Evolutionary conservation across 2,797 vertebrate species (phyloP), one percentile per base, ranked within the genome.

Genomic region (Ammospiza maritima): DNA sequence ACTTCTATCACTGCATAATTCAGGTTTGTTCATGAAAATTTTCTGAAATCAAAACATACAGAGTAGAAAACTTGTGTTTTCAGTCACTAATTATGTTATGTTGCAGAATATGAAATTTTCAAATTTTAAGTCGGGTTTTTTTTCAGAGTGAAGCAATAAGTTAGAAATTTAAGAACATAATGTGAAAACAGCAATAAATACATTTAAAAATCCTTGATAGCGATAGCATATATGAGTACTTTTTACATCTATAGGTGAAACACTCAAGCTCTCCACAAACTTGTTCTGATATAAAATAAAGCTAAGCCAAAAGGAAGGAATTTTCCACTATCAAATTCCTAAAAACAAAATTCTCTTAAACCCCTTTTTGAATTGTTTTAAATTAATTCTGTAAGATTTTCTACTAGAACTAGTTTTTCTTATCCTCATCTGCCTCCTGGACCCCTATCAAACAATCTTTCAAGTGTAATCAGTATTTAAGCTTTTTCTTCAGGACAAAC

Each of bases 61-160:
- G 14, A 81, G 9, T 17, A 58, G 51, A 60, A 90, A 85, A 34
- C 5, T 10, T 51, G 2, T 45, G 11, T 9, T 76, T 85, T 78
- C 58, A 50, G 30, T 58, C 36, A 65, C 10, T 38, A 50, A 61
- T 23, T 57, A 9, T 3, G 2, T 65, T 65, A 48, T 10, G 10
- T 6, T 72, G 17, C 9, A 66, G 51, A 66, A 81, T 54, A 81
- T 1, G 3, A 84, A 65, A 11, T 62, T 44, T 75, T 62, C 9
- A 44, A 26, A 72, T 62, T 48, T 20, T 23, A 50, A 12, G 2
- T 6, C 21, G 6, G 4, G 1, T 0, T 1, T 16, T 44, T 56
- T 54, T 80, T 71, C 27, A 22, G 12, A 42, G 2, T 34, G 23
- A 60, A 90, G 5, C 1, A 22, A 12, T 51, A 77, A 51, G 2